Percentiles rank a stretch among this genome's conserved stretches.
Evolutionary conservation across 2,113 vertebrate genomes (phyloP).

Genomic region (Mormoops blainvillei): DNA sequence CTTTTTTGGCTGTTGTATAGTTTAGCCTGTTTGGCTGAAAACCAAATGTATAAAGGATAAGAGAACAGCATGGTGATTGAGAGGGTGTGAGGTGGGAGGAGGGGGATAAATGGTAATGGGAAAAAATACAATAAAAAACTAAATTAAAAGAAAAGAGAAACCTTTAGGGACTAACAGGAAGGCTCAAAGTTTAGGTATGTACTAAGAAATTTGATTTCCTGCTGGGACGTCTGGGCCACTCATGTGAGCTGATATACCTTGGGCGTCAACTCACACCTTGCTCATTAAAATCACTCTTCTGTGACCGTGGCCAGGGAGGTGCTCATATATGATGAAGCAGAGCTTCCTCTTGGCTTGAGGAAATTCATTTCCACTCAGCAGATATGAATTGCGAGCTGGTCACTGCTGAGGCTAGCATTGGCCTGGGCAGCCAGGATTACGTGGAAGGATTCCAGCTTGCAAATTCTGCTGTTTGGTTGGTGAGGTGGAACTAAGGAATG

Average conservation of each 20-base stretch:
- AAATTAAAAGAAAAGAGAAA: not conserved
- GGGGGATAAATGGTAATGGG: no score
- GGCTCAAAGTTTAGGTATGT: not conserved
- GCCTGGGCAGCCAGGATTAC: not conserved
- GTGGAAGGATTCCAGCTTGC: not conserved
- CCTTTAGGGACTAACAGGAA: not conserved
- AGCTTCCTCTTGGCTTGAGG: not conserved
- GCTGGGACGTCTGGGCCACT: not conserved
- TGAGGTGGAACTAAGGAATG: not conserved
- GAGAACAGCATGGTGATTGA: not conserved
- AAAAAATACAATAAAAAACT: no score
- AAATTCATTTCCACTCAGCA: constrained; percentile 27
- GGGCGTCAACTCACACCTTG: not conserved
- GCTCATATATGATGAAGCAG: not conserved
- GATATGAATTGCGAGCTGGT: not conserved
- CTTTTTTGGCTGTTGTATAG: not conserved
- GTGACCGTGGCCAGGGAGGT: not conserved
- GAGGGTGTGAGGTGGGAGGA: no score
- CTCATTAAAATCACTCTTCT: constrained; percentile 33
- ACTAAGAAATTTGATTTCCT: constrained; percentile 9
- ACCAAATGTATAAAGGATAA: not conserved
- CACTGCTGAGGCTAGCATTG: not conserved
- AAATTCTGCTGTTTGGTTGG: not conserved
- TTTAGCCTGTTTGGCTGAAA: not conserved
- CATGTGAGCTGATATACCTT: not conserved